Base-by-base conservation (phyloP, 2,113 vertebrate species). In the Salvelinus alpinus region DNA sequence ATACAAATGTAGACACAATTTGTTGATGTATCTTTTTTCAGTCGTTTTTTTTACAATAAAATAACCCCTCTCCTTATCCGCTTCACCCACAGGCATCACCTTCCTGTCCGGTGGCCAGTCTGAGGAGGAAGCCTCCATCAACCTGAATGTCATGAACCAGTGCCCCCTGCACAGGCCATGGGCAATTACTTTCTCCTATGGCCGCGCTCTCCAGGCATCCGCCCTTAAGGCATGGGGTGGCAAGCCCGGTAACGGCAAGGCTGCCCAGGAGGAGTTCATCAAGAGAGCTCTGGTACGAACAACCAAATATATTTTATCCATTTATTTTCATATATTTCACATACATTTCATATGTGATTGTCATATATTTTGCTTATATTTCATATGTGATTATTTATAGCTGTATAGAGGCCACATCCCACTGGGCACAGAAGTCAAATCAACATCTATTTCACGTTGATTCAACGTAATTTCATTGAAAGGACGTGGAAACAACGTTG, bases 91-190 rank as follows among this genome's bases (percentile, higher is more conserved):
- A 97, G 95, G 95, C 24, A 79, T 97, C 84, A 97, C 96, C 67
- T 97, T 98, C 92, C 91, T 98, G 27, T 97, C 96, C 64, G 95
- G 96, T 31, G 96, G 96, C 2, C 96, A 97, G 91, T 97, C 95
- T 82, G 96, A 97, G 90, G 96, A 97, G 89, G 96, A 98, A 77
- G 96, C 96, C 14, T 93, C 95, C 11, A 78, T 97, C 86, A 96
- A 98, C 80, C 94, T 98, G 82, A 98, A 96, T 0, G 92, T 95
- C 89, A 98, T 97, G 89, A 98, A 97, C 93, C 91, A 91, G 80
- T 96, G 95, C 74, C 96, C 95, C 29, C 90, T 97, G 90, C 85
- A 90, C 68, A 94, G 92, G 69, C 93, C 96, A 0, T 98, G 96
- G 96, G 94, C 96, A 60, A 71, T 98, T 76, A 97, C 95, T 89